Conservation (phyloP, 2,113 vertebrate species). For the Oceanites oceanicus region DNA sequence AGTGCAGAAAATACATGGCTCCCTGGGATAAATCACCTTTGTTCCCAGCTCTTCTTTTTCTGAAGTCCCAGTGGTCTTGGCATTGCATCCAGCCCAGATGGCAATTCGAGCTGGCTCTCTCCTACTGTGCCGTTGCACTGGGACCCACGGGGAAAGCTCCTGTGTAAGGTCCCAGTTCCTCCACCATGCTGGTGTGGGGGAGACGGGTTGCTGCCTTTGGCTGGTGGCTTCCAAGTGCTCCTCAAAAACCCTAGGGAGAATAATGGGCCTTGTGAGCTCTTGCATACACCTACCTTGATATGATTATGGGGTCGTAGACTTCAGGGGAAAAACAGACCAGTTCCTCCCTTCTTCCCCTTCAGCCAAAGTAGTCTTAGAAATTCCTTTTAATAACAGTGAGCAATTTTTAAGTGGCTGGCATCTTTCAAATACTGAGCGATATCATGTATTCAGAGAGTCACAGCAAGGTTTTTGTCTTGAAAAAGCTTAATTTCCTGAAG, state of each 20-base stretch:
- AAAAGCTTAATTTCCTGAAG: constrained; percentile 61
- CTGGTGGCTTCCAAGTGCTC: neutral
- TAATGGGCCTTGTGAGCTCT: neutral
- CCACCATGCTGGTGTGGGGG: neutral
- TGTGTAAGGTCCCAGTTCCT: neutral
- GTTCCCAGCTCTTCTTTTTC: neutral
- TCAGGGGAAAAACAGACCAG: neutral
- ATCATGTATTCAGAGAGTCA: neutral
- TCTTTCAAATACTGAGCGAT: neutral
- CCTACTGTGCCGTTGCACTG: neutral
- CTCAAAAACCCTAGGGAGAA: neutral
- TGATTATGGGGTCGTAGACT: neutral
- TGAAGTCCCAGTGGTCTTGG: neutral
- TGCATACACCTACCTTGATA: neutral
- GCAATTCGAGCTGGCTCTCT: fast-evolving
- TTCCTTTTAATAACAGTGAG: neutral
- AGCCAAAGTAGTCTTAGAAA: constrained; percentile 14
- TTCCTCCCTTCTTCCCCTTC: neutral
- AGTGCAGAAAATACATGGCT: neutral
- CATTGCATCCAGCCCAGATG: neutral
- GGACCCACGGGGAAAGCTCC: neutral
- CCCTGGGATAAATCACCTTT: neutral
- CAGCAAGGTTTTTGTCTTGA: constrained; percentile 31
- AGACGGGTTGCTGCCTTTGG: neutral
- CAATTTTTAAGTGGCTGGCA: neutral